Evolutionary conservation across 1,140 invertebrate genomes (phyloP).

Genomic region (Cardiocondyla obscurior): DNA sequence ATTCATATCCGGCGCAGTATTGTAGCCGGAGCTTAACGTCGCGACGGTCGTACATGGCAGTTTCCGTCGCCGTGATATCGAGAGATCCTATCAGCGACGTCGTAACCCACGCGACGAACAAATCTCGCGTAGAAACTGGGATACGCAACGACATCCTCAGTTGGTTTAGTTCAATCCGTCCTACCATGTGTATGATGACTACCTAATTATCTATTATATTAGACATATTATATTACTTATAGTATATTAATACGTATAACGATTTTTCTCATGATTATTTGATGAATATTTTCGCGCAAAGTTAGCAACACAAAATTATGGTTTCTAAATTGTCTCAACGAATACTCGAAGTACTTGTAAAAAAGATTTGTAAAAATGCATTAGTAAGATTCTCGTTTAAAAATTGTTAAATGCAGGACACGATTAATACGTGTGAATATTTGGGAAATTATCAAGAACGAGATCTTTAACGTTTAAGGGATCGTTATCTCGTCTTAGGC

Average conservation of each 20-base stretch:
- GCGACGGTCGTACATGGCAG: neutral
- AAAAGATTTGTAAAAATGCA: neutral
- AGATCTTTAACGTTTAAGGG: neutral
- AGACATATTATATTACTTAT: too few relatives aligned
- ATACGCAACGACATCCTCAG: neutral
- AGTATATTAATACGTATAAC: too few relatives aligned
- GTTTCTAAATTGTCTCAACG: neutral
- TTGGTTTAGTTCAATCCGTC: neutral
- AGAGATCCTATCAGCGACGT: conserved; percentile 30
- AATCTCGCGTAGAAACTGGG: conserved; percentile 14
- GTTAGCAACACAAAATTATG: neutral
- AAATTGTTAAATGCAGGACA: neutral
- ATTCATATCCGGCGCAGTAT: conserved; percentile 50
- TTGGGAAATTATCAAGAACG: neutral
- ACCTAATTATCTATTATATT: neutral
- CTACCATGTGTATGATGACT: neutral
- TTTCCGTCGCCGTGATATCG: conserved; percentile 12
- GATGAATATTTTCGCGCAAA: neutral
- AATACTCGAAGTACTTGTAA: neutral
- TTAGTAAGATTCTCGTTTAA: neutral
- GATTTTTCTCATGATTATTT: neutral
- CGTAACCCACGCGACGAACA: conserved; percentile 9
- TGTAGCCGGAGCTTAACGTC: conserved; percentile 33
- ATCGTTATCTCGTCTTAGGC: neutral
- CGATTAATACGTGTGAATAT: neutral